Conservation (phyloP, 2,797 vertebrate genomes). For the Crenuchus spilurus region DNA sequence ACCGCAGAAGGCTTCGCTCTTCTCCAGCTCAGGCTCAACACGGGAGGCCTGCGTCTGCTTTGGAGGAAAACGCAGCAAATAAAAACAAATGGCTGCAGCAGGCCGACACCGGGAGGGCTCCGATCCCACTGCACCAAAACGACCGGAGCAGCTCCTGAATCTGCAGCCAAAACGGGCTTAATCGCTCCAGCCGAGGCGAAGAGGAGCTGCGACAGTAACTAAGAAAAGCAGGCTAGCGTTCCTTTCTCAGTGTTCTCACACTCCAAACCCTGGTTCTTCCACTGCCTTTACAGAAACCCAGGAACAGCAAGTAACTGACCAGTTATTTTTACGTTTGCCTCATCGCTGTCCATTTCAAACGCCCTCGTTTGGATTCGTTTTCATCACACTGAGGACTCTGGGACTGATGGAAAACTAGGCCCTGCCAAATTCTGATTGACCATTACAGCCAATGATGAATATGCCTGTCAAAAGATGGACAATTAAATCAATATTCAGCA, state of each 20-base stretch:
- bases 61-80: constrained; percentile 61
- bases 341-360: neutral
- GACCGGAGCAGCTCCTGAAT: constrained; percentile 12
- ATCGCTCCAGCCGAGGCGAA: constrained; percentile 34
- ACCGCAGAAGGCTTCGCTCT: constrained; percentile 36
- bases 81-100: constrained; percentile 81
- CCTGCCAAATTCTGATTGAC: constrained; percentile 92
- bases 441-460: constrained; percentile 96
- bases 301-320: neutral
- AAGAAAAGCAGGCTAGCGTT: neutral
- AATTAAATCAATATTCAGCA: constrained; percentile 96
- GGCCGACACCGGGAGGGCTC: constrained; percentile 47
- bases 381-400: constrained; percentile 87
- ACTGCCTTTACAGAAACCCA: neutral
- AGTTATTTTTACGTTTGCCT: neutral
- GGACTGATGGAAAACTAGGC: constrained; percentile 90
- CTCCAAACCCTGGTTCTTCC: neutral
- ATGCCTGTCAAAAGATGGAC: constrained; percentile 95
- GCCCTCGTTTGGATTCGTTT: constrained; percentile 67
- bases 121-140: constrained; percentile 49
- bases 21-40: constrained; percentile 42
- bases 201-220: constrained; percentile 16
- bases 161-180: constrained; percentile 21
- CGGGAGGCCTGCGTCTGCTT: constrained; percentile 50
- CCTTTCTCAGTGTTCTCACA: no score